Evolutionary conservation across 2,888 invertebrate genomes (phyloP), one percentile per base, ranked within the genome.

Genomic region (Colostygia pectinataria): DNA sequence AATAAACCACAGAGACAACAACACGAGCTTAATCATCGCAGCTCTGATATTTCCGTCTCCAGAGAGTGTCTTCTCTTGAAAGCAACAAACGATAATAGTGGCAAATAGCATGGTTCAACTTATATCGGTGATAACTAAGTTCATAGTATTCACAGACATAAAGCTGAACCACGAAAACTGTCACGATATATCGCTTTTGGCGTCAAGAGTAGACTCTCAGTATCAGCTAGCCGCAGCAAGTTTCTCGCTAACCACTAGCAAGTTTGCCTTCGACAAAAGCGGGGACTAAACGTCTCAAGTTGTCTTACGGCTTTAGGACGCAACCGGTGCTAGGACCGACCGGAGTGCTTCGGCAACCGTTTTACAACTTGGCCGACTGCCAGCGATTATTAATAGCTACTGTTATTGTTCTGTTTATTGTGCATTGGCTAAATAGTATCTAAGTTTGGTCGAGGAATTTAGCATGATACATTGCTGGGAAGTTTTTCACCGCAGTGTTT

Each of bases 321-420:
- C 71, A 71, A 74, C 70, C 71, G 53, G 62, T 65, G 61, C 69
- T 63, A n/a, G n/a, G n/a, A n/a, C n/a, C n/a, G 56, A 62, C 64
- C 55, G 61, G 61, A 67, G 65, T 66, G 67, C 69, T 75, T 68
- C 63, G 58, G 65, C 64, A 57, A 72, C 68, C 71, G 58, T 66
- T 68, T 68, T 68, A 71, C 62, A 63, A 75, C 61, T 80, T 79
- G 78, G 78, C 74, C 64, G 55, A 54, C 63, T 68, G 77, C 80
- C 79, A 78, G 70, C 57, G 66, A 68, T 73, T 79, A 75, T 77
- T 74, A 77, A 75, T 74, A 63, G 70, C 57, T 50, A 42, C 48
- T 60, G 46, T 69, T 70, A 72, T 68, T 68, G 68, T 68, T 65
- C 59, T 69, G 65, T 68, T 68, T 68, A 65, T 66, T 62, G 55